These are phyloP conservation scores for Melanerpes formicivorus DNA, from an alignment of 2,113 vertebrate species.

Conservation along the genomic window DNA sequence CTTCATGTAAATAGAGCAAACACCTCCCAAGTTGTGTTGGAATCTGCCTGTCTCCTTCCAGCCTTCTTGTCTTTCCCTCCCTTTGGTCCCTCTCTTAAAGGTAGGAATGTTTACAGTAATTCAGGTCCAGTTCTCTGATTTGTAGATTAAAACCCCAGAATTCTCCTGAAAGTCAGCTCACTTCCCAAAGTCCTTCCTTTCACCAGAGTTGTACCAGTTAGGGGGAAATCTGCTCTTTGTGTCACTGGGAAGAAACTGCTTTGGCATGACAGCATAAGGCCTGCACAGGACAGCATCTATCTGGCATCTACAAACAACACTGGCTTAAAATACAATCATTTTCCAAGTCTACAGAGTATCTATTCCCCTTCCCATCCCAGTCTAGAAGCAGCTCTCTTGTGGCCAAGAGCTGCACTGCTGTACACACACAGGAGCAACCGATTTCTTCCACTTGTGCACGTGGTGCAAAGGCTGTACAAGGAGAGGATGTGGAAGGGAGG, in stretches of 20 bases:
- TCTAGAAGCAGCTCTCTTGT: not conserved
- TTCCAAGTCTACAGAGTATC: not conserved
- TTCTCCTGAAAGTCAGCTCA: not conserved
- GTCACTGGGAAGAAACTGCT: conserved; percentile 30
- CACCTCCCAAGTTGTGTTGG: not conserved
- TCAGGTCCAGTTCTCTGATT: conserved; percentile 11
- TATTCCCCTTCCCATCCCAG: not conserved
- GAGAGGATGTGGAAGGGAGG: not conserved
- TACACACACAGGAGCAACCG: not conserved
- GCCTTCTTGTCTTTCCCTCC: not conserved
- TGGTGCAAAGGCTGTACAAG: conserved; percentile 2
- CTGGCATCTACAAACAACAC: not conserved
- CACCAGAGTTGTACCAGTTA: not conserved
- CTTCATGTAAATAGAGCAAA: not conserved
- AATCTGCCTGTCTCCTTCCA: not conserved
- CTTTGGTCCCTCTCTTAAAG: not conserved
- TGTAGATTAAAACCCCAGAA: not conserved
- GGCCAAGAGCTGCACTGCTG: not conserved
- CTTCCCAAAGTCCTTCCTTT: not conserved
- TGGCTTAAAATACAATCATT: not conserved
- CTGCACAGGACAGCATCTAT: not conserved
- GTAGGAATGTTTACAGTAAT: conserved; percentile 37
- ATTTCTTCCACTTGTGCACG: not conserved
- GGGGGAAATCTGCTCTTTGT: conserved; percentile 12
- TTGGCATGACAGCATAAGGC: conserved; percentile 44